Base-by-base conservation (phyloP, 2,888 invertebrate species). In the Drosophila recens region DNA sequence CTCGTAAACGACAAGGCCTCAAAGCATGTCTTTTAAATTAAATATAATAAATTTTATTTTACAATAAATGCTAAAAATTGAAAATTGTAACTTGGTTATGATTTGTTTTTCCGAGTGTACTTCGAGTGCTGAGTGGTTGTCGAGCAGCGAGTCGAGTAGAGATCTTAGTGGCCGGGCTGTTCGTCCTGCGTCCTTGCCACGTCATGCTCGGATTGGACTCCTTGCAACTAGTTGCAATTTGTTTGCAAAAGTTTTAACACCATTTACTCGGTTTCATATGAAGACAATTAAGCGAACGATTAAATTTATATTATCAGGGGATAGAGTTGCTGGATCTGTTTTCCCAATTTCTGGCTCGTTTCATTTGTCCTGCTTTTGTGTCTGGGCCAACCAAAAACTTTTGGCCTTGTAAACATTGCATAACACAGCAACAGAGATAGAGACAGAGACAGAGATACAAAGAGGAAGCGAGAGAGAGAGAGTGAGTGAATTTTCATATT, bases 261-360 rank as follows among this genome's bases (percentile, higher is more conserved):
- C 86, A 86, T 86, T 86, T 86, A 83, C 82, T 84, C 66, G 83
- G 81, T 83, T 83, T 86, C 88, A 79, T 85, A 85, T 87, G 88
- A 85, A 83, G 86, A 87, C 86, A 86, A 86, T 86, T 86, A 86
- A 83, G 81, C 82, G 75, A 86, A 68, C 86, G 86, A 86, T 86
- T 86, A 86, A 87, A 87, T 86, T 86, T 86, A 87, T 87, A 87
- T 86, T 87, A 86, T 87, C 88, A 80, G 71, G 79, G 84, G 83
- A 87, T 79, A 75, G 68, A 79, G 74, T 82, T 83, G 64, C 63
- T 43, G 43, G n/a, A 54, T 46, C 54, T 54, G 27, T 57, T 23
- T n/a, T 38, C 6, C 8, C 33, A 33, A 20, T 43, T 5, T 67
- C 38, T 40, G 51, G 17, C 42, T 56, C 9, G 48, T 11, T 11